Percentiles rank a stretch among this genome's conserved stretches.
These are phyloP conservation scores for Ammodytes marinus DNA, from an alignment of 2,113 vertebrate species.

Conservation along the genomic window DNA sequence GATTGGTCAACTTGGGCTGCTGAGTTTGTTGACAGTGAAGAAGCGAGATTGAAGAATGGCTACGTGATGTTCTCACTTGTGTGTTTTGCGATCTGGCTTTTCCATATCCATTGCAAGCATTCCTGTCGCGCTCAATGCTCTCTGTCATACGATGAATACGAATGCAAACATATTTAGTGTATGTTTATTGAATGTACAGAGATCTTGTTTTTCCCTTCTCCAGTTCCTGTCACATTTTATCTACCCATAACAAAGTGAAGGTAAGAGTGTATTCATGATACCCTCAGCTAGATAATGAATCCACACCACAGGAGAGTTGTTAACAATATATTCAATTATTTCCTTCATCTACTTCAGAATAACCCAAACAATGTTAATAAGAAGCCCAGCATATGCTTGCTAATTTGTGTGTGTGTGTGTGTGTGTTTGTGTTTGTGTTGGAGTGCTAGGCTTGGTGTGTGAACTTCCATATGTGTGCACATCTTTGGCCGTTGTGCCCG, in stretches of 20 bases:
- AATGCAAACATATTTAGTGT: background rate
- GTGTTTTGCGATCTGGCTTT: slow-evolving; percentile 17
- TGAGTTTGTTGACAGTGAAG: background rate
- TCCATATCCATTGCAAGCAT: background rate
- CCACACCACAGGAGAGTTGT: background rate
- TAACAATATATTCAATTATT: slow-evolving; percentile 1
- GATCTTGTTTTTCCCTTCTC: slow-evolving; percentile 5
- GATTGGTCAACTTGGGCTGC: background rate
- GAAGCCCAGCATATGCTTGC: too few species aligned
- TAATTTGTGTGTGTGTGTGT: background rate
- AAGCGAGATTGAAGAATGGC: background rate
- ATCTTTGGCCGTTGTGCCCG: too few species aligned
- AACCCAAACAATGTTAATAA: background rate
- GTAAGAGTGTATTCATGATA: background rate
- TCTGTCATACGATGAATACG: background rate
- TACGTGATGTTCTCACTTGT: background rate
- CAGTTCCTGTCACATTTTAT: background rate
- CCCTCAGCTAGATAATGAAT: slow-evolving; percentile 5
- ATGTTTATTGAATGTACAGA: background rate
- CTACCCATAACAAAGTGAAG: background rate
- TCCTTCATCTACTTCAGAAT: background rate
- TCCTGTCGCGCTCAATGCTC: background rate
- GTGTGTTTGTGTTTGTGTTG: background rate
- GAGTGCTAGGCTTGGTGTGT: background rate
- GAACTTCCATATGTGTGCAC: too few species aligned